Evolutionary conservation across 2,888 invertebrate species (phyloP), one percentile per base, ranked within the genome.

Genomic region (Drosophila subsilvestris): DNA sequence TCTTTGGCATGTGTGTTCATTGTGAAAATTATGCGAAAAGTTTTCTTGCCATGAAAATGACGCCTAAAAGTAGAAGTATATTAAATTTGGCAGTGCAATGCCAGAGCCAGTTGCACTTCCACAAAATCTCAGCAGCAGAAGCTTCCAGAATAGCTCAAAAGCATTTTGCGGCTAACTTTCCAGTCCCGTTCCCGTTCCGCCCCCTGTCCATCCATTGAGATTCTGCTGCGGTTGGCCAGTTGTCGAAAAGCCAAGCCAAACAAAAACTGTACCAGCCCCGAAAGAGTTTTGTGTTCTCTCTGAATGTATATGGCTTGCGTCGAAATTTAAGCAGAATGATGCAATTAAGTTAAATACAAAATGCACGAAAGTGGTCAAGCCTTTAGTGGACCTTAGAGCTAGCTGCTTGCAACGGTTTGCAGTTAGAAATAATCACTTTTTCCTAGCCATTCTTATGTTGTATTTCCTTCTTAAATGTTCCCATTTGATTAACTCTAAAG

Each of bases 21-120:
- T 72, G 60, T 56, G 67, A 49, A 67, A 79, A 71, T 79, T 67
- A 84, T 81, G 69, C 73, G 67, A 76, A 77, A 84, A 79, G 59
- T 79, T 83, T 71, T 37, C 58, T 55, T 63, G 44, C 14, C 42
- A 66, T 47, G 22, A 58, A 66, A 72, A 29, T 63, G 47, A 70
- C 55, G 18, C 48, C 45, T 7, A 44, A 73, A 44, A 75, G 70
- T n/a, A 7, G 1, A n/a, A 69, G 72, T 68, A 68, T 70, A 76
- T 74, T 63, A 66, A 63, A 61, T 74, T 48, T 59, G 45, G 74
- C 72, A 75, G 59, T 86, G 81, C 65, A 75, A 42, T 76, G 62
- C 62, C 37, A 45, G 51, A 76, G 57, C 63, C 44, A 58, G 44
- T 65, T 67, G 73, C 65, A 61, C 43, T 61, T 45, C 48, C 29